These are phyloP conservation scores for Maconellicoccus hirsutus DNA, from an alignment of 1,140 invertebrate species.

Conservation along the genomic window DNA sequence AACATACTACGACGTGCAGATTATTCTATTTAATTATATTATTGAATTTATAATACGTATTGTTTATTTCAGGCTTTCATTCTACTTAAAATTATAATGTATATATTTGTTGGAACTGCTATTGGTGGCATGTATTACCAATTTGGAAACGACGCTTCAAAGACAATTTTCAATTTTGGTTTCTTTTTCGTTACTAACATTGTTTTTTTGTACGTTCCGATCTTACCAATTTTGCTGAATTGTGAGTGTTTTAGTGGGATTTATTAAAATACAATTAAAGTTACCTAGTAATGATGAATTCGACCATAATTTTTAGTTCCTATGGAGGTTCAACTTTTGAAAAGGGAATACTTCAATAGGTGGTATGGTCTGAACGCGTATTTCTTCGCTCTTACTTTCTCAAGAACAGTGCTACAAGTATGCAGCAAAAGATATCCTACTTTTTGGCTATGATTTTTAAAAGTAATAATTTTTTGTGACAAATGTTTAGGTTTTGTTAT, in stretches of 20 bases:
- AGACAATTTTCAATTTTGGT: slow-evolving; percentile 68
- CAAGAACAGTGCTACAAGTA: slow-evolving; percentile 50
- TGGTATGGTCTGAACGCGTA: slow-evolving; percentile 67
- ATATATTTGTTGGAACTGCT: slow-evolving; percentile 53
- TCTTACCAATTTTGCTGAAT: slow-evolving; percentile 61
- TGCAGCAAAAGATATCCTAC: background rate
- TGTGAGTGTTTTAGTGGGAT: slow-evolving; percentile 44
- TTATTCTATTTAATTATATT: background rate
- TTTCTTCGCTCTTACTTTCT: slow-evolving; percentile 64
- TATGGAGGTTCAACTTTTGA: slow-evolving; percentile 51
- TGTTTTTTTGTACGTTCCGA: slow-evolving; percentile 62
- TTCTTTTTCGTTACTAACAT: slow-evolving; percentile 67
- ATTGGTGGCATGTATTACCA: slow-evolving; percentile 54
- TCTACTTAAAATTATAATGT: slow-evolving; percentile 50
- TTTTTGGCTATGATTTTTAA: background rate
- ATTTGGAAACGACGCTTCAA: slow-evolving; percentile 64
- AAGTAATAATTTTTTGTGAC: background rate
- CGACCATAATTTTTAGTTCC: slow-evolving; percentile 47
- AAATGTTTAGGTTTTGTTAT: slow-evolving; percentile 34
- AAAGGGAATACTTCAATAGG: slow-evolving; percentile 60
- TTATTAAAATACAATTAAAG: background rate
- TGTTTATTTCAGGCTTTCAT: slow-evolving; percentile 49
- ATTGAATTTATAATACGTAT: background rate
- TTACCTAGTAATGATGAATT: background rate
- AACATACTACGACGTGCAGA: background rate